Evolutionary conservation across 2,113 vertebrate genomes (phyloP), one percentile per base, ranked within the genome.

Genomic region (Tetrao urogallus): DNA sequence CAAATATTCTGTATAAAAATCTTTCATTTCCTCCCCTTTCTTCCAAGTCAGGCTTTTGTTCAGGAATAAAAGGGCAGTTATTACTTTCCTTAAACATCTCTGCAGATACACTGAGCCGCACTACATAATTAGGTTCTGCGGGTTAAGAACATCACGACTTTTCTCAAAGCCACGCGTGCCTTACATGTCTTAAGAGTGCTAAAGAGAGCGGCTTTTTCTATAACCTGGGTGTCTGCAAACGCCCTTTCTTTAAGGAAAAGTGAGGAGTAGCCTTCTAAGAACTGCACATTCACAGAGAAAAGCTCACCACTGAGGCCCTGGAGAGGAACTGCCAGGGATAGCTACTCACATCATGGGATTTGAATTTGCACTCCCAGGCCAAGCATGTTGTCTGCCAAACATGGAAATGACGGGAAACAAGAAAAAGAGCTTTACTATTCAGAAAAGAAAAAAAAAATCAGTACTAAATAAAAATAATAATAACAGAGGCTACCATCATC

Each of bases 1-100:
- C 87, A 95, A 93, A 86, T 92, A 92, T 65, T 58, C 78, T 75
- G 30, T 83, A 92, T 97, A 93, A 95, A 96, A 91, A 13, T 64
- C 82, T 61, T 1, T 67, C 60, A 78, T 81, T 60, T 77, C 58
- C 66, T 90, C 45, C 87, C 82, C 63, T 94, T 93, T 86, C 54
- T 78, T 54, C 56, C 76, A 88, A 42, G 70, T 17, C 67, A 80
- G 12, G 42, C 8, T 90, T 72, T 36, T 95, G 40, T 87, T 93
- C 45, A 78, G 69, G 43, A 43, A 45, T 91, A 77, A 65, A 93
- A 88, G 61, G 75, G 47, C 28, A 84, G 90, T 94, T 82, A 65
- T 87, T 74, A 88, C 21, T 70, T 73, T 63, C 50, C 61, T 82
- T 74, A 89, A 85, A 76, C 34, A 52, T 57, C 76, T 91, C 20